Conservation (phyloP, 2,797 vertebrate species). For the Microctenopoma lineatum region DNA sequence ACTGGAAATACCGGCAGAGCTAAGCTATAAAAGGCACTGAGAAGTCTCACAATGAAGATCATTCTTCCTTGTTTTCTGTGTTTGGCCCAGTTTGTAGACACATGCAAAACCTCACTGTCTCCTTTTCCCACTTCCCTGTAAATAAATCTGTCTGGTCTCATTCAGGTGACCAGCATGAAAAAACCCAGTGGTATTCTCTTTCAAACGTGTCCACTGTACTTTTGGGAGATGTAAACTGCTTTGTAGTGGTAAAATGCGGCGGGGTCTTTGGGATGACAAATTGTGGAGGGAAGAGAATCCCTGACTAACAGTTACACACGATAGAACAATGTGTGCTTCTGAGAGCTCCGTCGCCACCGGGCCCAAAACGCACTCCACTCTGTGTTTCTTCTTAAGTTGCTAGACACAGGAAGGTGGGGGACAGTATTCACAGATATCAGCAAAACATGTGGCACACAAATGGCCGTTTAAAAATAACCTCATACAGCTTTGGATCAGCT, state of each 20-base stretch:
- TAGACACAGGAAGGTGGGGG: conserved; percentile 3
- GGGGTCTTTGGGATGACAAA: conserved; percentile 30
- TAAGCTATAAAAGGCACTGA: conserved; percentile 43
- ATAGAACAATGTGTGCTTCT: conserved; percentile 43
- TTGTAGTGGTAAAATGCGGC: neutral
- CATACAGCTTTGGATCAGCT: conserved; percentile 57
- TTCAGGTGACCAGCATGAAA: conserved; percentile 28
- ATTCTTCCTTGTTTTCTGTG: conserved; percentile 52
- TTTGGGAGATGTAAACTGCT: conserved; percentile 8
- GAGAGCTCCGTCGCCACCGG: conserved; percentile 17
- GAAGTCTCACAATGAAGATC: conserved; percentile 53
- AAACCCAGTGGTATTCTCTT: conserved; percentile 5
- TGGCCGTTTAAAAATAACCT: conserved; percentile 65
- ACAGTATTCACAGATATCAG: conserved; percentile 45
- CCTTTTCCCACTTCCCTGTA: conserved; percentile 13
- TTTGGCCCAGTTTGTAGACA: conserved; percentile 34
- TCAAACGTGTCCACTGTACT: conserved; percentile 14
- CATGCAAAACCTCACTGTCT: conserved; percentile 12
- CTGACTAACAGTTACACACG: conserved; percentile 54
- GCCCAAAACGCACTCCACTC: neutral
- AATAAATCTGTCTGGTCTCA: conserved; percentile 36
- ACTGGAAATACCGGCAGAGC: conserved; percentile 46
- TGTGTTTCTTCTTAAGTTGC: conserved; percentile 10
- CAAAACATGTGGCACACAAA: conserved; percentile 56
- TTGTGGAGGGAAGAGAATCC: conserved; percentile 27